Evolutionary conservation across 1,140 invertebrate genomes (phyloP).

Genomic region (Drosophila albomicans): DNA sequence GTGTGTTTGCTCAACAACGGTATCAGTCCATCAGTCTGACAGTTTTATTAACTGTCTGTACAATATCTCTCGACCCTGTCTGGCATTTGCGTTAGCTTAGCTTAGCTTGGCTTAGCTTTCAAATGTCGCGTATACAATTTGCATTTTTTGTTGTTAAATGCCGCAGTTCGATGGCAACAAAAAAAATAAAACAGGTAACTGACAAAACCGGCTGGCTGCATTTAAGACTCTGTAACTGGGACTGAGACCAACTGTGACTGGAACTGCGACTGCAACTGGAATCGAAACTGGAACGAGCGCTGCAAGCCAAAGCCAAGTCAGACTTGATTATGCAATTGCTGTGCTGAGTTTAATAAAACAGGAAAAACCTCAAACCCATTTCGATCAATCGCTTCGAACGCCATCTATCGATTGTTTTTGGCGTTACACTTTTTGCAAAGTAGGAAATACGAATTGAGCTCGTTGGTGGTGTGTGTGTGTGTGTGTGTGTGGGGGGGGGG

Average conservation of each 20-base stretch:
- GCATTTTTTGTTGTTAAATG: conserved; percentile 39
- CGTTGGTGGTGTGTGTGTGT: not conserved
- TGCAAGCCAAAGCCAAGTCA: conserved; percentile 26
- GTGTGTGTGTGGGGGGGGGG: too few species aligned
- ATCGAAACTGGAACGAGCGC: conserved; percentile 20
- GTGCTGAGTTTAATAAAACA: not conserved
- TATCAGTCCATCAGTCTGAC: conserved; percentile 2
- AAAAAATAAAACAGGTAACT: conserved; percentile 32
- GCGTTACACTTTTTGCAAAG: conserved; percentile 51
- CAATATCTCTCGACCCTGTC: conserved; percentile 31
- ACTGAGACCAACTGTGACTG: too few species aligned
- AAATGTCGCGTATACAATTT: conserved; percentile 38
- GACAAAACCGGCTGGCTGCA: conserved; percentile 36
- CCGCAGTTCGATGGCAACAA: conserved; percentile 27
- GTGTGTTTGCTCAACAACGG: not conserved
- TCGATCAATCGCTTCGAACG: conserved; percentile 24
- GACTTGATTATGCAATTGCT: conserved; percentile 20
- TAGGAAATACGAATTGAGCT: conserved; percentile 45
- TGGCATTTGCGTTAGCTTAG: conserved; percentile 37
- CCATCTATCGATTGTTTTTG: conserved; percentile 7
- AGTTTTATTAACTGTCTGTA: not conserved
- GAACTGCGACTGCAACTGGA: conserved; percentile 26
- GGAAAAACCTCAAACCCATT: conserved; percentile 15
- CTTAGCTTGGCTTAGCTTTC: conserved; percentile 1
- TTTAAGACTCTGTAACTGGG: conserved; percentile 9